Evolutionary conservation across 1,140 invertebrate species (phyloP).

Genomic region (Ceratosolen fusciceps): DNA sequence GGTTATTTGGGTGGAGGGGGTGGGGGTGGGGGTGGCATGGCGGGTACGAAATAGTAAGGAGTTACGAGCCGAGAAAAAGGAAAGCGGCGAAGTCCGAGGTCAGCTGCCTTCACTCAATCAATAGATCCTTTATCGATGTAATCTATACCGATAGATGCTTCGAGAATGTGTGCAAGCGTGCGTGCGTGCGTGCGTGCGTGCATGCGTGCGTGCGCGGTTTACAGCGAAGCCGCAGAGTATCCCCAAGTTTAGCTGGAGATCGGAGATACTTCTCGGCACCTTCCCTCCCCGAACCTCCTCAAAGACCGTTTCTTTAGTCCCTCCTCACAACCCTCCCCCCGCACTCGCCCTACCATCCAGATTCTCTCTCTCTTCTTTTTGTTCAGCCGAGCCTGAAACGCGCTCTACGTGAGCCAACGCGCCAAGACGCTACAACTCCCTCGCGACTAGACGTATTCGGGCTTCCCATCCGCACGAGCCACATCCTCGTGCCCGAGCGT

Average conservation of each 20-base stretch:
- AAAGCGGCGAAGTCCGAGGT: not conserved
- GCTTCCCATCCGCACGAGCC: constrained; percentile 34
- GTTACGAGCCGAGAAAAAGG: not conserved
- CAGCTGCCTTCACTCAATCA: not conserved
- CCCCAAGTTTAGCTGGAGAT: not conserved
- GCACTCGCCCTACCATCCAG: too few relatives aligned
- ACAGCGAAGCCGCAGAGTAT: not conserved
- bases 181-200: too few relatives aligned
- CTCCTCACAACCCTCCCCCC: too few relatives aligned
- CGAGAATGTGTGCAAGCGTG: too few relatives aligned
- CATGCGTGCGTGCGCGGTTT: not conserved
- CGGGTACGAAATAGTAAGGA: too few relatives aligned
- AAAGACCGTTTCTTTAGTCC: not conserved
- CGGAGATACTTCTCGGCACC: not conserved
- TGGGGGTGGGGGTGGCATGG: too few relatives aligned
- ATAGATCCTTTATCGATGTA: not conserved
- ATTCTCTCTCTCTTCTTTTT: constrained; percentile 60
- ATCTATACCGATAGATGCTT: too few relatives aligned
- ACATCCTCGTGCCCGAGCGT: not conserved
- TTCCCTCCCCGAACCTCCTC: not conserved
- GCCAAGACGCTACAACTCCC: constrained; percentile 47
- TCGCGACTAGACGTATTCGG: constrained; percentile 38
- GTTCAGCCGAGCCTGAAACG: constrained; percentile 59
- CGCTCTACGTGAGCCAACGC: constrained; percentile 55
- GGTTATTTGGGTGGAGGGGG: too few relatives aligned